phyloP scores from a whole-genome alignment of 64 coral and sea anemone genomes.

The Porites australiensis region DNA sequence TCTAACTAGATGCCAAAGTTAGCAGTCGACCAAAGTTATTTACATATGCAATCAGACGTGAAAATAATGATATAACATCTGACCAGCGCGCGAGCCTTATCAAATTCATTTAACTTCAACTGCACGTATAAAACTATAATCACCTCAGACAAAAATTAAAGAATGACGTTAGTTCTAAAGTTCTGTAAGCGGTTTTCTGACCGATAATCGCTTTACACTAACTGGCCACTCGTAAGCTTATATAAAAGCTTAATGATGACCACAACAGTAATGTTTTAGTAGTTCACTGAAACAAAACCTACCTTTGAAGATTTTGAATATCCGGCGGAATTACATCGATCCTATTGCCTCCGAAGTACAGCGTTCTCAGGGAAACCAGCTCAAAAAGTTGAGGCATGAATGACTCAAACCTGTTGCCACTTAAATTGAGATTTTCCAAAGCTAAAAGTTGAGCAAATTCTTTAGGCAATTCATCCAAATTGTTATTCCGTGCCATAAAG shows the following conservation, averaged over 20 bases:
- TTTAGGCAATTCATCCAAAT: slow-evolving; percentile 85
- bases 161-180: no score
- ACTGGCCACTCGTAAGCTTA: no score
- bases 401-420: slow-evolving; percentile 86
- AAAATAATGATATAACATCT: background rate
- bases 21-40: background rate
- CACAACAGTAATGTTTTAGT: no score
- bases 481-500: slow-evolving; percentile 84
- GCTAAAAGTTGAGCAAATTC: slow-evolving; percentile 61
- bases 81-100: background rate
- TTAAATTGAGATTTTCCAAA: slow-evolving; percentile 88
- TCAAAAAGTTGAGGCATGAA: slow-evolving; percentile 85
- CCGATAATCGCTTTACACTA: no score
- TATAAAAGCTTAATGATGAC: no score
- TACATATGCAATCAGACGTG: background rate
- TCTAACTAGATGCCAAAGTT: background rate
- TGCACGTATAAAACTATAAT: no score
- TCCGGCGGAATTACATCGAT: slow-evolving; percentile 82
- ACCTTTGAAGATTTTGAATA: slow-evolving; percentile 85
- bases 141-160: no score
- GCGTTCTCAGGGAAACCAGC: slow-evolving; percentile 57
- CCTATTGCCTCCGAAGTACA: slow-evolving; percentile 87
- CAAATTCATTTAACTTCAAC: background rate
- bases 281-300: slow-evolving; percentile 20
- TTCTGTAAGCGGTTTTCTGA: no score